phyloP scores from a whole-genome alignment of 2,113 vertebrate species.

The Marmota flaviventris region DNA sequence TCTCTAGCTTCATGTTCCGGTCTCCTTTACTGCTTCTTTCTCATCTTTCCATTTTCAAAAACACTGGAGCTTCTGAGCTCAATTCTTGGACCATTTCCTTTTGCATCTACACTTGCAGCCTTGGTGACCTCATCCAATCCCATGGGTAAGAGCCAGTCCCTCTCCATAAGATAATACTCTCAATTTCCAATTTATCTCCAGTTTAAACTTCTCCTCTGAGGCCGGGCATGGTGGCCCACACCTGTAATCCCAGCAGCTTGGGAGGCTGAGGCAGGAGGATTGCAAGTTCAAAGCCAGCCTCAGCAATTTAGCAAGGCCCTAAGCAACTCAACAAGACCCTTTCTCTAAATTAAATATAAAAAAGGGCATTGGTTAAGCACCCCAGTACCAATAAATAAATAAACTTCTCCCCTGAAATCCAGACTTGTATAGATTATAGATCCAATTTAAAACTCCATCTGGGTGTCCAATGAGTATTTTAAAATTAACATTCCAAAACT shows the following conservation, averaged over 20 bases:
- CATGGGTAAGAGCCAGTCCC: background rate
- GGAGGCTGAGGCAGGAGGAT: no score
- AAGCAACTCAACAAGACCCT: no score
- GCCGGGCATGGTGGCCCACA: no score
- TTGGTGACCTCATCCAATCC: background rate
- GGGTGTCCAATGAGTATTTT: background rate
- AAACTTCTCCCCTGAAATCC: background rate
- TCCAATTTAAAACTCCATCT: background rate
- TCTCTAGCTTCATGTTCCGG: background rate
- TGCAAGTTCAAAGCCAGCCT: no score
- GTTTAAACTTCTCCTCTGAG: background rate
- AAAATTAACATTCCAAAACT: constrained; percentile 42
- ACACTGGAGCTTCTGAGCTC: background rate
- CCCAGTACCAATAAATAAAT: background rate
- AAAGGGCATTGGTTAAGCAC: no score
- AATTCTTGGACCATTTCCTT: background rate
- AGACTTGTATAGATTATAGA: background rate
- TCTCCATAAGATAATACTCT: background rate
- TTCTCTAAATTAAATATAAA: no score
- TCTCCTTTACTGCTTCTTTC: background rate
- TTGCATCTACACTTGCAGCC: background rate
- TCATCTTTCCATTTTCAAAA: background rate
- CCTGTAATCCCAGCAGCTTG: no score
- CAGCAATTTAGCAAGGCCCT: no score
- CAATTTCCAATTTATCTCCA: constrained; percentile 29